Evolutionary conservation across 1,140 invertebrate genomes (phyloP).

Genomic region (Dreissena rostriformis): DNA sequence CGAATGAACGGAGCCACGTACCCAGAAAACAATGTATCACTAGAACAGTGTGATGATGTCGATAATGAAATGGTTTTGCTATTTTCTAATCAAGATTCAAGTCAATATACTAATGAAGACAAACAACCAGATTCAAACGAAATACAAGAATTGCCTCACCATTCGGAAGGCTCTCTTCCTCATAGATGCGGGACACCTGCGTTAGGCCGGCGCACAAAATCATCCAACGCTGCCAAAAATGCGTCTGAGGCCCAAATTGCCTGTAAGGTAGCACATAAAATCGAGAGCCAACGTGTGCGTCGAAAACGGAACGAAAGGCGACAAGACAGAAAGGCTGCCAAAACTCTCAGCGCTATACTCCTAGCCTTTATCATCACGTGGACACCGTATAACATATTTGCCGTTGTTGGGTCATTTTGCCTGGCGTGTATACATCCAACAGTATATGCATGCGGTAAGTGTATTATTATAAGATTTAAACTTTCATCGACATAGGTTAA

Average conservation of each 20-base stretch:
- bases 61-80: background rate
- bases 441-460: conserved; percentile 55
- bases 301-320: conserved; percentile 93
- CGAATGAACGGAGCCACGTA: conserved; percentile 10
- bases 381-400: conserved; percentile 97
- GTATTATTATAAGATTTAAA: too few relatives aligned
- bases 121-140: background rate
- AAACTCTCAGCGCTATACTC: conserved; percentile 97
- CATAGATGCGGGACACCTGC: conserved; percentile 73
- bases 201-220: conserved; percentile 69
- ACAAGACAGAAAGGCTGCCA: conserved; percentile 99
- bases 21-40: background rate
- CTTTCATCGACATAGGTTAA: too few relatives aligned
- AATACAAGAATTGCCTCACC: background rate
- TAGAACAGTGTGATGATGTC: background rate
- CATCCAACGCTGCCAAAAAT: conserved; percentile 68
- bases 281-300: conserved; percentile 64
- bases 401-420: conserved; percentile 82
- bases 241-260: conserved; percentile 75
- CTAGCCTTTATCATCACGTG: conserved; percentile 99
- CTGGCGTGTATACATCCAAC: conserved; percentile 62
- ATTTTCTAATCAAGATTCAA: background rate
- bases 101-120: conserved; percentile 19
- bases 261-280: conserved; percentile 70
- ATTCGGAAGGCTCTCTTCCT: conserved; percentile 28